Evolutionary conservation across 2,797 vertebrate genomes (phyloP), one percentile per base, ranked within the genome.

Genomic region (Neoniphon sammara): DNA sequence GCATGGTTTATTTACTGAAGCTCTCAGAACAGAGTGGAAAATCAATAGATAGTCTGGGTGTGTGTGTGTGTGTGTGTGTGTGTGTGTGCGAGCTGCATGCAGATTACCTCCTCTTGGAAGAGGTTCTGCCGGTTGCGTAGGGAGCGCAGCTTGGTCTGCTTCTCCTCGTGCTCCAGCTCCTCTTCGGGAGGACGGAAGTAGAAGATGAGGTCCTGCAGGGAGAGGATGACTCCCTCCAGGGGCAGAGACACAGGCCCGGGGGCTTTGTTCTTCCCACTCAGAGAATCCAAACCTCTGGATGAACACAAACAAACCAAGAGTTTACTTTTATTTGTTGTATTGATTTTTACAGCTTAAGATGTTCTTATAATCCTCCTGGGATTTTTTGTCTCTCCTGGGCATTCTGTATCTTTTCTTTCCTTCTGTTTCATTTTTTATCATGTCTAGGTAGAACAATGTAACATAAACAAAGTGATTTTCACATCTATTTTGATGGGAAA

Each of bases 51-150:
- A 0, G 20, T 54, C 15, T 39, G 58, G 10, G 18, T 20, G 25
- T 27, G 25, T 27, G 25, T 27, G 25, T 27, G 25, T 27, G 25
- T 27, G 25, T 27, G 25, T 27, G 25, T 20, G 34, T 21, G 36
- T 9, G 34, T 10, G 1, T 10, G n/a, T 20, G 63, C 42, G 42
- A 52, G 59, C 18, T 42, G 27, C 17, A 6, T 57, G 52, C 21
- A 52, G 65, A 66, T 68, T 60, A 96, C 97, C 95, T 97, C 97
- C 91, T 97, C 96, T 85, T 98, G 97, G 91, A 98, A 98, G 86
- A 97, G 96, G 88, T 97, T 97, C 91, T 98, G 97, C 8, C 95
- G 92, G 86, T 95, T 97, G 60, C 96, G 95, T 42, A 97, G 95
- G 9, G 96, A 97, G 61, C 97, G 95, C 1, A 98, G 94, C 74